Evolutionary conservation across 2,113 vertebrate species (phyloP).

Genomic region (Tyrannus savana): DNA sequence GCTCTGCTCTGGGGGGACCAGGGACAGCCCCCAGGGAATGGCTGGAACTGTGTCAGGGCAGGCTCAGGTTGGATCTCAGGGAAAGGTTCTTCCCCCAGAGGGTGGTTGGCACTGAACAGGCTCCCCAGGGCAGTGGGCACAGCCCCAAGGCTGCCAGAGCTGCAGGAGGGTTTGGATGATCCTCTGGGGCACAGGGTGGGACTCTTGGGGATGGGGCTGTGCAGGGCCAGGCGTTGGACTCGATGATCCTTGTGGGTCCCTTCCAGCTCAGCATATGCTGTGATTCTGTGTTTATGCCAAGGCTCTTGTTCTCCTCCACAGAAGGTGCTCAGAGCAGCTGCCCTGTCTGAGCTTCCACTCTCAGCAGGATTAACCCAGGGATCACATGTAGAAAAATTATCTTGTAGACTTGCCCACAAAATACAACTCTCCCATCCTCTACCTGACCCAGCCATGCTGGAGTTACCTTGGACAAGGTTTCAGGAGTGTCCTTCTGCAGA

Average conservation of each 20-base stretch:
- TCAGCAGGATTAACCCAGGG: background rate
- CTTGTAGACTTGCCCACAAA: background rate
- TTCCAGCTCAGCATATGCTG: accelerated
- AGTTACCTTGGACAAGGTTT: background rate
- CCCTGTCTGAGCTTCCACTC: background rate
- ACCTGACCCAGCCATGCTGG: background rate
- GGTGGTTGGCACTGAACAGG: background rate
- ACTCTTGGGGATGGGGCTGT: background rate
- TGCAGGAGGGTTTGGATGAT: background rate
- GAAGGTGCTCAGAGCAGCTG: background rate
- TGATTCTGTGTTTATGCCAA: background rate
- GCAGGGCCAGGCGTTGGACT: accelerated
- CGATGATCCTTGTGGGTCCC: accelerated
- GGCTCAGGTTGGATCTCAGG: background rate
- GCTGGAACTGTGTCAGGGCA: background rate
- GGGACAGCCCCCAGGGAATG: accelerated
- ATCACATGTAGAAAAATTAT: background rate
- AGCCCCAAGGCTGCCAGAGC: background rate
- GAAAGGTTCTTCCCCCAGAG: background rate
- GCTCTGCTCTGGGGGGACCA: background rate
- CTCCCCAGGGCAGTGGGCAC: background rate
- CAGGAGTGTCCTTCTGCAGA: background rate
- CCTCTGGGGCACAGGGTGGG: background rate
- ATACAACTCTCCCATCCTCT: background rate
- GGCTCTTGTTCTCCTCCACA: background rate